Evolutionary conservation across 1,140 invertebrate species (phyloP), one percentile per base, ranked within the genome.

Genomic region (Drosophila pruinosa): DNA sequence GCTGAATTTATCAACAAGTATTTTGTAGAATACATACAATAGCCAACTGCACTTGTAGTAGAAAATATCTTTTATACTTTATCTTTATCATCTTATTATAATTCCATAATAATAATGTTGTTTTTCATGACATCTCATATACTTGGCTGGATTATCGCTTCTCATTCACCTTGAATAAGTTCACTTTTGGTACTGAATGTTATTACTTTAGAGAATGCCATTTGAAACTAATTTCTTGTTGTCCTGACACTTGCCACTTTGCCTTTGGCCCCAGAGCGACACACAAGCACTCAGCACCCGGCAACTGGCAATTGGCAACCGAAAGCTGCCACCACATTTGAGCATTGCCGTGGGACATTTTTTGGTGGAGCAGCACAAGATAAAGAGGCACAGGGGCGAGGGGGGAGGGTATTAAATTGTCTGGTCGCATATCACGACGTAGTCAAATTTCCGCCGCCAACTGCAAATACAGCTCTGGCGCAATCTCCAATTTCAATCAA

Each of bases 401-500:
- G 15, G 4, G 26, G 15, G 36, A 17, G 41, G 31, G 67, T 71
- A 86, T 86, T 85, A 81, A 80, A 78, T 74, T 77, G 81, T 85
- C 81, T 85, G 81, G 78, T 72, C 77, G 77, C 77, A 77, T 71
- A 71, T 78, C 82, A 78, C 52, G 73, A 72, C 77, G 78, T 75
- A 85, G 82, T 85, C 81, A 85, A 85, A 88, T 88, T 85, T 85
- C 82, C 82, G 81, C 50, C 65, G 72, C 54, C 52, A 71, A 77
- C 59, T 62, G 68, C 75, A 79, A 83, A 85, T 75, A 71, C 67
- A 79, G 75, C 56, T 73, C 69, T 61, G 52, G 72, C 72, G 69
- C 81, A 86, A 85, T 85, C 81, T 85, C 82, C 69, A 85, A 85
- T 85, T 85, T 88, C 81, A 85, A 85, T 85, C 77, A 86, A 85